phyloP scores from a whole-genome alignment of 2,113 vertebrate species.

The Hepsetus odoe region DNA sequence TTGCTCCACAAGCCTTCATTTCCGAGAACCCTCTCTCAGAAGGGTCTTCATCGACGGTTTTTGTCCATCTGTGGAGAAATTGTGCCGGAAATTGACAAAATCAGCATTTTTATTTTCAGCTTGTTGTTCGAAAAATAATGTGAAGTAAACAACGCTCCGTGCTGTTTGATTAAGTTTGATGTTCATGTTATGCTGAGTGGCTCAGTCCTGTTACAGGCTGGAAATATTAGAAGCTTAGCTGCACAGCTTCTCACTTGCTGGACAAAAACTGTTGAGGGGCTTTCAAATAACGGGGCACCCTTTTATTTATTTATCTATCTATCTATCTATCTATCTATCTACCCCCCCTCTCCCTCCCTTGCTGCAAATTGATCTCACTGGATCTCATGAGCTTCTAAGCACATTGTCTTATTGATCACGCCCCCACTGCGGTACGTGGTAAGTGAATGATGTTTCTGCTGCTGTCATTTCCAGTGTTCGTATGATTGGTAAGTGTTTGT shows the following conservation, averaged over 20 bases:
- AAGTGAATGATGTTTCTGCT: slow-evolving; percentile 38
- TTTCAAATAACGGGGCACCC: neutral
- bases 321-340: neutral
- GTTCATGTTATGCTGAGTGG: no score
- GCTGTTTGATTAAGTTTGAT: no score
- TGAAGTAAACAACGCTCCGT: no score
- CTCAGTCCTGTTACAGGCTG: no score
- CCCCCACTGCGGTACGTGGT: slow-evolving; percentile 30
- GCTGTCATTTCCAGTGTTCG: slow-evolving; percentile 43
- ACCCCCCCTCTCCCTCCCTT: neutral
- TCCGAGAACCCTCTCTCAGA: no score
- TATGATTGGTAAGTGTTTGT: slow-evolving; percentile 67
- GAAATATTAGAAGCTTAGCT: no score
- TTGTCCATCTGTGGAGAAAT: neutral
- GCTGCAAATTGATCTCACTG: slow-evolving; percentile 1
- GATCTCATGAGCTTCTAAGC: slow-evolving; percentile 17
- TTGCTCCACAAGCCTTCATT: neutral
- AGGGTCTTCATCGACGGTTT: neutral
- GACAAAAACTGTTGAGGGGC: neutral
- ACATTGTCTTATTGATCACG: slow-evolving; percentile 20
- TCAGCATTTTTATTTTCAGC: no score
- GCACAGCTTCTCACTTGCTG: slow-evolving; percentile 10
- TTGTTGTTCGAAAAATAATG: no score
- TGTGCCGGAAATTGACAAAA: no score
- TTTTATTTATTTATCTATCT: neutral